Evolutionary conservation across 2,797 vertebrate species (phyloP).

Genomic region (Sebastes alutus): DNA sequence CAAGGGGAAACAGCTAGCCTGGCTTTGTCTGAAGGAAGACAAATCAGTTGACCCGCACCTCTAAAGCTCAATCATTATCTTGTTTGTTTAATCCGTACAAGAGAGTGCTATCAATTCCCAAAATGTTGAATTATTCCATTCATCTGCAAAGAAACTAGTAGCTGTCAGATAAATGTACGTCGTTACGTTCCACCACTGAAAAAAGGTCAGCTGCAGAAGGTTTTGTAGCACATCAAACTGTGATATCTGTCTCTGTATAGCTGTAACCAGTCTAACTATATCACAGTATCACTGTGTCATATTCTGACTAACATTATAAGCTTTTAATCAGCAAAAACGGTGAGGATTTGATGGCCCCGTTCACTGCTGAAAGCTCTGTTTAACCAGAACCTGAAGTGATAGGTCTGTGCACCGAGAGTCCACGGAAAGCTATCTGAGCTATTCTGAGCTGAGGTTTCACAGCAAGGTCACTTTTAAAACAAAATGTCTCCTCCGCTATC

Average conservation of each 20-base stretch:
- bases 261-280: background rate
- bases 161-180: background rate
- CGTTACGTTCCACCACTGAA: background rate
- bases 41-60: background rate
- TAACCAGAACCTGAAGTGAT: constrained; percentile 49
- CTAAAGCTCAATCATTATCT: background rate
- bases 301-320: background rate
- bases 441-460: constrained; percentile 84
- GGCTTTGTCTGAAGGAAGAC: background rate
- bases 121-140: background rate
- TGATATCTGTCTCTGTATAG: background rate
- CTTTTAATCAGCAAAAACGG: constrained; percentile 1
- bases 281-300: background rate
- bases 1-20: background rate
- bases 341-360: constrained; percentile 13
- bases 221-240: background rate
- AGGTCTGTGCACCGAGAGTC: constrained; percentile 57
- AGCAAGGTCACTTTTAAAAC: constrained; percentile 89
- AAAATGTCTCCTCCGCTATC: constrained; percentile 83
- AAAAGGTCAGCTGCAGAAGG: background rate
- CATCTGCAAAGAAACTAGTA: background rate
- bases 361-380: constrained; percentile 27
- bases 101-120: background rate
- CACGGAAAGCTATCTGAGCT: constrained; percentile 72
- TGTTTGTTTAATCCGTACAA: background rate